These are phyloP conservation scores for Asarcornis scutulata DNA, from an alignment of 2,113 vertebrate species.

Conservation along the genomic window DNA sequence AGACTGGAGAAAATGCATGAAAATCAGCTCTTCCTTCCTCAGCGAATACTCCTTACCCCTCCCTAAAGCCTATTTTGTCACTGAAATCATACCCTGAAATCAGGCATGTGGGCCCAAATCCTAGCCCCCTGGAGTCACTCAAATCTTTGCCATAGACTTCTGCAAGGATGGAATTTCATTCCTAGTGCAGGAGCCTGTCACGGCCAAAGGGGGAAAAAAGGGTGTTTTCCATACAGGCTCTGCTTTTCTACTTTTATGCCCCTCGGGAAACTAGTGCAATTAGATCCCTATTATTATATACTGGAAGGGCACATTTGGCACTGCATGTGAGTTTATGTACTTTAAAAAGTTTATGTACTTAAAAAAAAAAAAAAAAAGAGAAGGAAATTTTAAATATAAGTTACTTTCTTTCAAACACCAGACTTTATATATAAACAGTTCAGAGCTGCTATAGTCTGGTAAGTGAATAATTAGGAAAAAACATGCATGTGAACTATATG, in stretches of 20 bases:
- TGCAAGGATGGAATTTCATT: slow-evolving; percentile 56
- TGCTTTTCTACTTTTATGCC: slow-evolving; percentile 34
- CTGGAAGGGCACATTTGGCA: slow-evolving; percentile 50
- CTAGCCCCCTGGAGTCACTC: not conserved
- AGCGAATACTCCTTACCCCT: not conserved
- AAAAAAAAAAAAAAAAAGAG: not conserved
- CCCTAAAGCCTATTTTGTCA: not conserved
- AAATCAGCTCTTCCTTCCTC: not conserved
- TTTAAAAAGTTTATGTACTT: slow-evolving; percentile 3
- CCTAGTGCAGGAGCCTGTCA: not conserved
- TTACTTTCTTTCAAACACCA: slow-evolving; percentile 35
- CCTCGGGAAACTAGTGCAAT: slow-evolving; percentile 39
- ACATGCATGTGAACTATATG: not conserved
- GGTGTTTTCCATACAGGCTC: slow-evolving; percentile 43
- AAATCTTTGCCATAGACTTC: not conserved
- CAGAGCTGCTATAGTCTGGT: slow-evolving; percentile 19
- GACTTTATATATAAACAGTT: slow-evolving; percentile 65
- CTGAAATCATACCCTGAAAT: slow-evolving; percentile 36
- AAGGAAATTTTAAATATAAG: slow-evolving; percentile 35
- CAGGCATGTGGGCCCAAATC: slow-evolving; percentile 22
- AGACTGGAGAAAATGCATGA: not conserved
- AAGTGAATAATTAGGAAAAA: slow-evolving; percentile 27
- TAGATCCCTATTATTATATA: slow-evolving; percentile 39
- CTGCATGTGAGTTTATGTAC: not conserved
- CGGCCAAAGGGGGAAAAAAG: not conserved